Evolutionary conservation across 1,140 invertebrate species (phyloP), one percentile per base, ranked within the genome.

Genomic region (Mactra quadrangularis): DNA sequence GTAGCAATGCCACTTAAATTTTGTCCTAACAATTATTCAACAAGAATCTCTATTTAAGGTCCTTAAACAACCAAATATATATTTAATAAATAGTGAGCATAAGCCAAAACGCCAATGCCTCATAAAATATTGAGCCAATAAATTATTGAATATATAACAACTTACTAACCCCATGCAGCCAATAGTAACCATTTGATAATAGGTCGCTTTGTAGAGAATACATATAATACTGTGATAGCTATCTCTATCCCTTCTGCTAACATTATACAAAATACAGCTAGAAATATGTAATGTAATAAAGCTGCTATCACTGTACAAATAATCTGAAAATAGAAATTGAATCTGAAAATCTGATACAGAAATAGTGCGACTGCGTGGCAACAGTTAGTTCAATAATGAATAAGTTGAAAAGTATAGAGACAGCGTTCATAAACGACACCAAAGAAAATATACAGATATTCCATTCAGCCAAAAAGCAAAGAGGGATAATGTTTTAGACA

Each of bases 171-270:
- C 60, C 60, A 64, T 3, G 60, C 13, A 2, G 19, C 11, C 33
- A 45, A 31, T 2, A 64, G 33, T n/a, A 64, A 25, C 38, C 33
- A 38, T 38, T 38, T 64, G 25, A 64, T n/a, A 29, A 22, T 64
- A 3, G 60, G 38, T 38, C 7, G 7, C 25, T 38, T 64, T 35
- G 60, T 59, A 3, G 33, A 11, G 19, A 64, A 64, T 25, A 64
- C 38, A 25, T 38, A 64, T 19, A 64, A 19, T 45, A 64, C 60
- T 35, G 33, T 64, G 2, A 64, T 38, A 9, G 38, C 60, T 4
- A 64, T 64, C 25, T 64, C 60, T n/a, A 64, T 64, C 3, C 60
- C 60, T 31, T 64, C 60, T 7, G 60, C 60, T 33, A 64, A 38
- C 60, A 64, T 64, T 15, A 64, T 19, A 64, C 31, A 64, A 25